phyloP scores from a whole-genome alignment of 2,113 vertebrate genomes.

The Engystomops pustulosus region DNA sequence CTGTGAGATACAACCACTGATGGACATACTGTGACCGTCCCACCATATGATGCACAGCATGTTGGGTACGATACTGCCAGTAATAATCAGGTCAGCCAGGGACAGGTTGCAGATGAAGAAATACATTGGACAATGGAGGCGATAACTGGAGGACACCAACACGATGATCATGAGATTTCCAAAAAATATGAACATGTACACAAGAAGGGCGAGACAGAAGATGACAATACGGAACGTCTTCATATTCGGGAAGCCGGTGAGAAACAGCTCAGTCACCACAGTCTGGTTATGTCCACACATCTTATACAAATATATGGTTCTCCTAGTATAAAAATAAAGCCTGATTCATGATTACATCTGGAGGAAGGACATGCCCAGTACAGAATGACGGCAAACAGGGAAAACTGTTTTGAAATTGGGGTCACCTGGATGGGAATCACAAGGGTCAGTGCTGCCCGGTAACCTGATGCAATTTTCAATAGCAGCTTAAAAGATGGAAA shows the following conservation, averaged over 20 bases:
- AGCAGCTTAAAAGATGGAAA: too few species aligned
- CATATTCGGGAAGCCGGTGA: slow-evolving; percentile 61
- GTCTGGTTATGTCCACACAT: slow-evolving; percentile 57
- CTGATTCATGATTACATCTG: too few species aligned
- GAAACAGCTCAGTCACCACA: slow-evolving; percentile 59
- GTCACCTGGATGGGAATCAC: too few species aligned
- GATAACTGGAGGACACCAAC: slow-evolving; percentile 48
- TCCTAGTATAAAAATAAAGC: too few species aligned
- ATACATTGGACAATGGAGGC: slow-evolving; percentile 41
- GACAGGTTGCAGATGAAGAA: slow-evolving; percentile 65
- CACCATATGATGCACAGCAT: slow-evolving; percentile 8
- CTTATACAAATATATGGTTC: too few species aligned
- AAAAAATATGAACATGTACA: slow-evolving; percentile 59
- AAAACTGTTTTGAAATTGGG: too few species aligned
- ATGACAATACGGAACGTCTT: slow-evolving; percentile 54
- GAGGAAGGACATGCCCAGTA: too few species aligned
- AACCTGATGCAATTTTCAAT: too few species aligned
- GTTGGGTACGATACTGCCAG: slow-evolving; percentile 13
- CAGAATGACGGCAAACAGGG: too few species aligned
- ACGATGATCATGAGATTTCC: slow-evolving; percentile 62
- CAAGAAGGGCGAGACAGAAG: slow-evolving; percentile 54
- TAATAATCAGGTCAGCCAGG: neutral
- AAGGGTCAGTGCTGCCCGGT: too few species aligned
- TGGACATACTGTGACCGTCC: too few species aligned
- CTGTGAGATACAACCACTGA: too few species aligned